Conservation (phyloP, 2,888 invertebrate species). For the Scaptomyza tumidula region DNA sequence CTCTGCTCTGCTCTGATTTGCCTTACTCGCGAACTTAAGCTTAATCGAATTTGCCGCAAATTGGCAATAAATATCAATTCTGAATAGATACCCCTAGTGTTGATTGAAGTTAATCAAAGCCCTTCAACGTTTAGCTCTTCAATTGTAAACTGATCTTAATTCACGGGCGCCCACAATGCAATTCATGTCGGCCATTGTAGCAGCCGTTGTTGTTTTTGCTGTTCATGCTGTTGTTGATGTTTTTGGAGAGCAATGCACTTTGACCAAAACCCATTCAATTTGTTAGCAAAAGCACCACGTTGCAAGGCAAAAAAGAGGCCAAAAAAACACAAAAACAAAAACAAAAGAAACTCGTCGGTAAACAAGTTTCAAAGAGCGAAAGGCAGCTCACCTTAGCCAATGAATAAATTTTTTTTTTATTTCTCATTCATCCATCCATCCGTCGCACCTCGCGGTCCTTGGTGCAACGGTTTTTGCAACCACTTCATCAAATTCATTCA, state of each 20-base stretch:
- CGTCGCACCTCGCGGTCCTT: constrained; percentile 3
- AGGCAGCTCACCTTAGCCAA: constrained; percentile 61
- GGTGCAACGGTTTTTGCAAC: constrained; percentile 54
- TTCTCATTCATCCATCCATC: neutral
- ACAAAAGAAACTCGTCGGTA: constrained; percentile 47
- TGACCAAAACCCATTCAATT: constrained; percentile 70
- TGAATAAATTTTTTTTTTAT: constrained; percentile 52
- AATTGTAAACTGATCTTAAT: constrained; percentile 33
- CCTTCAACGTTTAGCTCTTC: constrained; percentile 21
- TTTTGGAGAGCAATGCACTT: constrained; percentile 63
- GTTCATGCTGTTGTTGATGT: constrained; percentile 27
- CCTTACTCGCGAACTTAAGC: constrained; percentile 65
- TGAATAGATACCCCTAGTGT: constrained; percentile 62
- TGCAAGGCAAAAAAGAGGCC: constrained; percentile 20
- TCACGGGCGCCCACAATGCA: constrained; percentile 46
- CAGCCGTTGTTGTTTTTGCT: neutral
- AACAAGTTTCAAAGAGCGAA: constrained; percentile 72
- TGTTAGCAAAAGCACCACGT: constrained; percentile 49
- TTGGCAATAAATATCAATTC: constrained; percentile 82
- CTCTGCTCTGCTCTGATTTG: constrained; percentile 21
- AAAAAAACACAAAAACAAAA: constrained; percentile 19
- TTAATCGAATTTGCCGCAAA: constrained; percentile 81
- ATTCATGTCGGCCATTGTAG: constrained; percentile 9
- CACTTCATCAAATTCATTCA: constrained; percentile 79
- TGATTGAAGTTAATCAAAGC: constrained; percentile 75